A percentile compares a stretch with the other conserved stretches of the same genome.
Evolutionary conservation across 2,888 invertebrate species (phyloP).

Genomic region (Amphipoea lucens): DNA sequence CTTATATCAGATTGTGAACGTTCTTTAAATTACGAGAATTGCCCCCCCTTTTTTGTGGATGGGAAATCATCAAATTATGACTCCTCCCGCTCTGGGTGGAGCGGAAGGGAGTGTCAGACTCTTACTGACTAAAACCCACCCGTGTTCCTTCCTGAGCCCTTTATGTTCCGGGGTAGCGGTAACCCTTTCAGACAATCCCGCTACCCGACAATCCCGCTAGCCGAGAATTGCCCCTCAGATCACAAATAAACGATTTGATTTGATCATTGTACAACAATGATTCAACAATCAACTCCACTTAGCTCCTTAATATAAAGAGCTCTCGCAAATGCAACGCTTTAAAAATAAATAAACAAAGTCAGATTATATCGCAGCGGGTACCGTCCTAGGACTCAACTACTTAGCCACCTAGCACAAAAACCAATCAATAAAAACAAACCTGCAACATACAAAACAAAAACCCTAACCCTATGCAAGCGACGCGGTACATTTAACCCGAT

Average conservation of each 20-base stretch:
- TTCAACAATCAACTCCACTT: too few relatives aligned
- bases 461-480: slow-evolving; percentile 40
- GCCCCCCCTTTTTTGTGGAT: too few relatives aligned
- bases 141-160: too few relatives aligned
- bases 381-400: neutral
- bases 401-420: neutral
- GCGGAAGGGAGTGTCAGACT: too few relatives aligned
- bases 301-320: neutral
- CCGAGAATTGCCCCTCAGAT: neutral
- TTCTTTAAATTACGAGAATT: neutral
- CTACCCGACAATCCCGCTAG: too few relatives aligned
- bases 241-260: too few relatives aligned
- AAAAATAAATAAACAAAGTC: neutral
- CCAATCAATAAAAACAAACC: slow-evolving; percentile 27
- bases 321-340: neutral
- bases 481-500: slow-evolving; percentile 63
- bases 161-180: too few relatives aligned
- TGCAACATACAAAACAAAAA: slow-evolving; percentile 32
- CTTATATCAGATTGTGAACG: neutral
- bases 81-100: too few relatives aligned
- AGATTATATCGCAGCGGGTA: neutral
- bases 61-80: too few relatives aligned
- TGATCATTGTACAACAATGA: too few relatives aligned
- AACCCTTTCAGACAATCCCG: too few relatives aligned
- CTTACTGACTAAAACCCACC: too few relatives aligned